Percentiles rank a stretch among this genome's conserved stretches.
phyloP scores from a whole-genome alignment of 2,797 vertebrate species.

The Picus viridis region DNA sequence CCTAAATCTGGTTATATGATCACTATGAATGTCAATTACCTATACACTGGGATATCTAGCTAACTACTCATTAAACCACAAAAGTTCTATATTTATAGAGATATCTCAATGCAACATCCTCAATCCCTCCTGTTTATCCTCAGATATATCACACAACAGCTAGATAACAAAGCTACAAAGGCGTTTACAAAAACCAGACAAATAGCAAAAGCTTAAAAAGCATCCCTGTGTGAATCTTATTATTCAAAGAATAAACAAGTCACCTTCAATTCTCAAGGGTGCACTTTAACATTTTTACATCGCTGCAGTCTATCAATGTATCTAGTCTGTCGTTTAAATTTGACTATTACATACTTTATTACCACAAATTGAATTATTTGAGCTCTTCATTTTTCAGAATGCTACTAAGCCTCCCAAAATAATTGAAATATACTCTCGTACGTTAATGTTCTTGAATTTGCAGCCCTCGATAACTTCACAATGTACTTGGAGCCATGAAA shows the following conservation, averaged over 20 bases:
- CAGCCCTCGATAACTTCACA: not conserved
- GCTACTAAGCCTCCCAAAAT: not conserved
- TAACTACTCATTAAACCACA: not conserved
- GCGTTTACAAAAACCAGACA: not conserved
- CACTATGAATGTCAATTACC: not conserved
- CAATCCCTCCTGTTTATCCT: not conserved
- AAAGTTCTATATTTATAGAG: not conserved
- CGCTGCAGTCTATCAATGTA: not conserved
- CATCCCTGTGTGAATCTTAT: not conserved
- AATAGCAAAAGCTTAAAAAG: not conserved
- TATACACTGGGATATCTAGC: not conserved
- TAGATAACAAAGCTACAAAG: not conserved
- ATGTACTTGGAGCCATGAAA: not conserved
- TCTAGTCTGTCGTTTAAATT: not conserved
- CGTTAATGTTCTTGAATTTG: accelerated
- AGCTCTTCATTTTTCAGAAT: not conserved
- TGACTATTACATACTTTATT: not conserved
- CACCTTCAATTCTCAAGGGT: accelerated
- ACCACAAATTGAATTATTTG: accelerated
- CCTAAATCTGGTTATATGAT: not conserved
- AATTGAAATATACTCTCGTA: not conserved
- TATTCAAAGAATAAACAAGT: not conserved
- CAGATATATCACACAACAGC: accelerated
- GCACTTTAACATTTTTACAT: not conserved
- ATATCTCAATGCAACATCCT: not conserved